Percentiles rank a stretch among this genome's conserved stretches.
Evolutionary conservation across 2,888 invertebrate genomes (phyloP).

Genomic region (Platycheirus albimanus): DNA sequence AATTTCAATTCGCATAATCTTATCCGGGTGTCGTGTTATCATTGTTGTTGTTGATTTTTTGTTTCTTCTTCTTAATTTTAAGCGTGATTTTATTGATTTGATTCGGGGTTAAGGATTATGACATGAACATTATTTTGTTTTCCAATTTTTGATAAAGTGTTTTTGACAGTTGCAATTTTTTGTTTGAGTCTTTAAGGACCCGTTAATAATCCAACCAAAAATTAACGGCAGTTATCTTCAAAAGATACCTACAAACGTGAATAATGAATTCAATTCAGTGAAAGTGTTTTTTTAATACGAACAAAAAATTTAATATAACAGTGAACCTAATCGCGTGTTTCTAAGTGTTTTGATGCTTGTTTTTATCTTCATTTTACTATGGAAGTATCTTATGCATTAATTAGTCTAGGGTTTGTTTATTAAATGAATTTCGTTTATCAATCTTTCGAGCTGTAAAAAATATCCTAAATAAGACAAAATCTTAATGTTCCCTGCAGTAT

Average conservation of each 20-base stretch:
- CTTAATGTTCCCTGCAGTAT: too few species aligned
- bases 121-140: not conserved
- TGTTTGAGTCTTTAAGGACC: not conserved
- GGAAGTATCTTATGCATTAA: too few species aligned
- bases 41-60: slow-evolving; percentile 61
- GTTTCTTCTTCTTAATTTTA: slow-evolving; percentile 10
- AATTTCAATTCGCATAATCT: slow-evolving; percentile 24
- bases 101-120: slow-evolving; percentile 9
- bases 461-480: too few species aligned
- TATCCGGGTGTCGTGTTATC: slow-evolving; percentile 38
- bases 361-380: too few species aligned
- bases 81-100: slow-evolving; percentile 32
- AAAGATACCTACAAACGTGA: not conserved
- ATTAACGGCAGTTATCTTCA: too few species aligned
- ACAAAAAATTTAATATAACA: not conserved
- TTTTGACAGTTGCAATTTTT: not conserved
- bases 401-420: too few species aligned
- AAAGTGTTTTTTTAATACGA: slow-evolving; percentile 3
- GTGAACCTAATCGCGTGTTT: too few species aligned
- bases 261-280: slow-evolving; percentile 31
- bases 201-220: too few species aligned
- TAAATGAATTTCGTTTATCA: not conserved
- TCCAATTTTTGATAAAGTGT: not conserved
- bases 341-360: too few species aligned
- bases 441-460: too few species aligned